A percentile compares a stretch with the other conserved stretches of the same genome.
phyloP scores from a whole-genome alignment of 2,113 vertebrate species.

The Megaptera novaeangliae region DNA sequence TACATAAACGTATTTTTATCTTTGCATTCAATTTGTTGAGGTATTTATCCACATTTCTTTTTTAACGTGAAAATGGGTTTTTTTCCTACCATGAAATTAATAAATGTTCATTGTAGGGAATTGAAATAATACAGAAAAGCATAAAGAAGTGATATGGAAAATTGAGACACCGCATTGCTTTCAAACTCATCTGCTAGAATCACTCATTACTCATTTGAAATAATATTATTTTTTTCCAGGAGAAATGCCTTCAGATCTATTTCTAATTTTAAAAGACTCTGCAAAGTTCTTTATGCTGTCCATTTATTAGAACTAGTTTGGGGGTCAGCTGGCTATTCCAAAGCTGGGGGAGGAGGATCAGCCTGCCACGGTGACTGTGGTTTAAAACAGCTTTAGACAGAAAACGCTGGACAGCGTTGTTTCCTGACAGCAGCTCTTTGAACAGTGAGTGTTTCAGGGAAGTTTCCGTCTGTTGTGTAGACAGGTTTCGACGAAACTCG shows the following conservation, averaged over 20 bases:
- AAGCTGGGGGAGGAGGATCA: no score
- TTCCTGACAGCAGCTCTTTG: neutral
- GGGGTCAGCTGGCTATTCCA: fast-evolving
- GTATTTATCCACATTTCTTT: neutral
- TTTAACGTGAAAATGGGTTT: neutral
- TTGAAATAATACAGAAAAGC: neutral
- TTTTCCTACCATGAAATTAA: neutral
- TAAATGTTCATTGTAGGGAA: neutral
- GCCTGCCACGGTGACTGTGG: neutral
- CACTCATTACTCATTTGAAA: neutral
- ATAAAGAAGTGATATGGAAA: no score
- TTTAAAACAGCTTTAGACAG: neutral
- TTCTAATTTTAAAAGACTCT: neutral
- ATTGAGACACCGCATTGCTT: fast-evolving
- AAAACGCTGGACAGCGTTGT: fast-evolving
- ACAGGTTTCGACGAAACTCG: neutral
- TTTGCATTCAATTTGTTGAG: neutral
- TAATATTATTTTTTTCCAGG: neutral
- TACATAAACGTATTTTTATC: neutral
- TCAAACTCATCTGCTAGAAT: neutral
- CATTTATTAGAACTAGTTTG: fast-evolving
- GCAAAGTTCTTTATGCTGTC: neutral
- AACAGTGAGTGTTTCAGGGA: no score
- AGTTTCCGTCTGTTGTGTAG: fast-evolving
- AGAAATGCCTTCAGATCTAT: neutral